These are phyloP conservation scores for Temnothorax rugatulus DNA, from an alignment of 2,888 invertebrate genomes.

Conservation along the genomic window DNA sequence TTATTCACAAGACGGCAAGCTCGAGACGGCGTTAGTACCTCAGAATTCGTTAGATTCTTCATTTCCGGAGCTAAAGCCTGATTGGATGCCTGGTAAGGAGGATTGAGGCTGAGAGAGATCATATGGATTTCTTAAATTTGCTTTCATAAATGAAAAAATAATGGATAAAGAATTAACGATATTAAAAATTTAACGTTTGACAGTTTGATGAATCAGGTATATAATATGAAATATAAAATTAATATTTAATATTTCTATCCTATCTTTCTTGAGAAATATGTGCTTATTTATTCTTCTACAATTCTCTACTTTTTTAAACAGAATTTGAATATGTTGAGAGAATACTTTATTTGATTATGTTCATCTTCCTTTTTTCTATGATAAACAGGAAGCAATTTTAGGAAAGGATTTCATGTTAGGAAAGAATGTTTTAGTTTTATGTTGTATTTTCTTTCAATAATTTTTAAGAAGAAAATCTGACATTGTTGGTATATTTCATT, in stretches of 20 bases:
- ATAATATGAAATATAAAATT: neutral
- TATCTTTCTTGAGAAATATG: neutral
- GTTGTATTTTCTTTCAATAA: neutral
- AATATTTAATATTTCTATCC: neutral
- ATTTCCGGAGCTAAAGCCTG: neutral
- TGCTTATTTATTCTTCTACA: neutral
- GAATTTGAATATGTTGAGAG: neutral
- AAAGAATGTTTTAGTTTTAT: neutral
- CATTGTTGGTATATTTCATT: neutral
- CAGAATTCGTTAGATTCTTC: constrained; percentile 7
- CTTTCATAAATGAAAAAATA: neutral
- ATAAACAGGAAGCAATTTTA: neutral
- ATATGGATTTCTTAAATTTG: neutral
- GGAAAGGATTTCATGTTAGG: neutral
- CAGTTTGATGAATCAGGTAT: neutral
- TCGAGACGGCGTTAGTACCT: neutral
- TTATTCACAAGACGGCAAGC: constrained; percentile 8
- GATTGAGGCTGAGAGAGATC: neutral
- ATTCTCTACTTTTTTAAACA: neutral
- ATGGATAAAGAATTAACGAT: neutral
- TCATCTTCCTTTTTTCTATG: neutral
- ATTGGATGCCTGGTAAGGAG: neutral
- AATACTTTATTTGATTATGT: neutral
- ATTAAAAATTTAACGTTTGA: neutral
- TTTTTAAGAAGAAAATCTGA: neutral